Evolutionary conservation across 1,140 invertebrate genomes (phyloP).

Genomic region (Cherax destructor): DNA sequence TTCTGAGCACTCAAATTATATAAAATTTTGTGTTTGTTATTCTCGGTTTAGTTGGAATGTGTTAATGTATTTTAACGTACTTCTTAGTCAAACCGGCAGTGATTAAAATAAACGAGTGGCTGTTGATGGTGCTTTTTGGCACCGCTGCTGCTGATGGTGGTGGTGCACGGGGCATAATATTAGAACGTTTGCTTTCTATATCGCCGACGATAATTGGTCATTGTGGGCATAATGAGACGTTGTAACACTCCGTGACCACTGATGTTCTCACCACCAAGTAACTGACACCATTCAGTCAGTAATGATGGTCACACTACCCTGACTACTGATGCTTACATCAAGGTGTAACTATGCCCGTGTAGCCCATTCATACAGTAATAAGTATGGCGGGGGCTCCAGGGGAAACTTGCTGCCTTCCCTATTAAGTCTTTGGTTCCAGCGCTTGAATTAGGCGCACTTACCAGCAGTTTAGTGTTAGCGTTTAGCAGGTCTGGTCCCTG

Average conservation of each 20-base stretch:
- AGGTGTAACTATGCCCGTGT: neutral
- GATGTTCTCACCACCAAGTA: too few relatives aligned
- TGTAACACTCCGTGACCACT: neutral
- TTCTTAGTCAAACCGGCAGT: too few relatives aligned
- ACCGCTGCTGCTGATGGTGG: too few relatives aligned
- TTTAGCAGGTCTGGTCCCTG: neutral
- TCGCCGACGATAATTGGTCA: neutral
- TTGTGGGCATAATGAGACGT: neutral
- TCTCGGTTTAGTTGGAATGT: too few relatives aligned
- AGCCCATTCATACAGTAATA: neutral
- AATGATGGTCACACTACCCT: neutral
- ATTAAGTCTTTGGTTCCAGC: neutral
- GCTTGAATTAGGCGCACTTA: neutral
- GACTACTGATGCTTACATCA: neutral
- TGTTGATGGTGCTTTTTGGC: too few relatives aligned
- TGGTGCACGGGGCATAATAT: too few relatives aligned
- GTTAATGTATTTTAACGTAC: too few relatives aligned
- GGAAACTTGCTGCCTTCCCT: neutral
- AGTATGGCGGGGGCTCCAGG: neutral
- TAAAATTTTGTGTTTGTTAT: too few relatives aligned
- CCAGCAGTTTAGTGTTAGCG: neutral
- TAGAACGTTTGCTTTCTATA: neutral
- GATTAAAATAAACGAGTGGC: too few relatives aligned
- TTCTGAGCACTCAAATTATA: too few relatives aligned
- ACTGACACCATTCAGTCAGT: too few relatives aligned